Evolutionary conservation across 2,888 invertebrate genomes (phyloP).

Genomic region (Brachypalpus laphriformis): DNA sequence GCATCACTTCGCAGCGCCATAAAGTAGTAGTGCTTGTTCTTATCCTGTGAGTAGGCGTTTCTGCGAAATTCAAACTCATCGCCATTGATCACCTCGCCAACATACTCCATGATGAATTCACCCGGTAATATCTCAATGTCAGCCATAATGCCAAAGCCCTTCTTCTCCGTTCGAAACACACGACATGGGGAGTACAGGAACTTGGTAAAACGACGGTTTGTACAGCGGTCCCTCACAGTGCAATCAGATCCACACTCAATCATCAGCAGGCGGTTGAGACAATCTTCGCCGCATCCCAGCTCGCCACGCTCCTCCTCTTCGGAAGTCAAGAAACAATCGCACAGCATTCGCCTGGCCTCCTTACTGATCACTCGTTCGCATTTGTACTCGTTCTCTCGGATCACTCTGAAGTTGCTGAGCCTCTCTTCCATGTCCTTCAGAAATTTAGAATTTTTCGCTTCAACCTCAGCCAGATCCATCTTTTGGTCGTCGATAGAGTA

Average conservation of each 20-base stretch:
- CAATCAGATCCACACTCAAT: constrained; percentile 98
- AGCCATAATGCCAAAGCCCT: constrained; percentile 95
- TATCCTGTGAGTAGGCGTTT: constrained; percentile 93
- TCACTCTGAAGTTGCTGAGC: constrained; percentile 90
- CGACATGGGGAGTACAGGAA: constrained; percentile 92
- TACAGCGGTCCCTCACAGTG: constrained; percentile 94
- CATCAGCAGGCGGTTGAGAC: constrained; percentile 97
- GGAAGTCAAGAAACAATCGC: constrained; percentile 95
- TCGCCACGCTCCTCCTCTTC: constrained; percentile 94
- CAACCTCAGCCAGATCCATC: constrained; percentile 79
- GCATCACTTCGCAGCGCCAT: constrained; percentile 97
- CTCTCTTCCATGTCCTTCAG: constrained; percentile 82
- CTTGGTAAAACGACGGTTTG: constrained; percentile 96
- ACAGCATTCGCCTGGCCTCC: constrained; percentile 96
- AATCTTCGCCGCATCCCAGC: constrained; percentile 96
- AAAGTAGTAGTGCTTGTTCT: constrained; percentile 97
- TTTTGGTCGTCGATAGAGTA: constrained; percentile 81
- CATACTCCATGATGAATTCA: constrained; percentile 98
- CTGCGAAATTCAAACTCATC: constrained; percentile 95
- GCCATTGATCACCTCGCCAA: constrained; percentile 97
- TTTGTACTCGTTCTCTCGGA: constrained; percentile 94
- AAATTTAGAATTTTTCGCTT: constrained; percentile 80
- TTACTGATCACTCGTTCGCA: constrained; percentile 93
- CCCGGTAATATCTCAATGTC: constrained; percentile 84
- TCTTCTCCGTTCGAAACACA: constrained; percentile 95